Conservation (phyloP, 2,888 invertebrate species). For the Prosopocoilus inquinatus region DNA sequence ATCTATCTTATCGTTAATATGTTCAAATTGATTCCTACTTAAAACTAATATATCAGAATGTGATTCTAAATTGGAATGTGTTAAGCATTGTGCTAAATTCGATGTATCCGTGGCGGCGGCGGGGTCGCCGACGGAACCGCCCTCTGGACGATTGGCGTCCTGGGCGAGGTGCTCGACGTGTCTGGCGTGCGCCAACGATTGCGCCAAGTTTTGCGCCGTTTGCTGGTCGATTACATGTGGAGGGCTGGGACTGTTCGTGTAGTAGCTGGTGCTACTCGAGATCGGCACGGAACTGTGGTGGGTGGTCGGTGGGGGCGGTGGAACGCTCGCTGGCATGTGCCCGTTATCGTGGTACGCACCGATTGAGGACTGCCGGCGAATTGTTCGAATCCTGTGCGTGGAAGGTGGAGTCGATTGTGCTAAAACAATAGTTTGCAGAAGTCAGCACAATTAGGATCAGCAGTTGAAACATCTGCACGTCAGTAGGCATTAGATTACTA, state of each 20-base stretch:
- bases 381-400: conserved; percentile 58
- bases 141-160: conserved; percentile 57
- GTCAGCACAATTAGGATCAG: too few species aligned
- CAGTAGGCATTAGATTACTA: too few species aligned
- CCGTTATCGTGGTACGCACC: conserved; percentile 60
- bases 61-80: conserved; percentile 44
- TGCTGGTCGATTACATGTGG: conserved; percentile 46
- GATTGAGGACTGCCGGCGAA: conserved; percentile 62
- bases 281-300: conserved; percentile 41
- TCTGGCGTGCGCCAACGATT: not conserved
- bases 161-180: not conserved
- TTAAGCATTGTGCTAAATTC: conserved; percentile 29
- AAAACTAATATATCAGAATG: conserved; percentile 47
- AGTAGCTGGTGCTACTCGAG: conserved; percentile 56
- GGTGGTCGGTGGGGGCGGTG: conserved; percentile 24
- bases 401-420: conserved; percentile 63
- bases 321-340: conserved; percentile 32
- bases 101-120: conserved; percentile 23
- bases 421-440: conserved; percentile 43
- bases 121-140: conserved; percentile 51
- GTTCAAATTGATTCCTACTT: conserved; percentile 50
- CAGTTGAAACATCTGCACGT: too few species aligned
- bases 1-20: conserved; percentile 66
- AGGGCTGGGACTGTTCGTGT: conserved; percentile 63
- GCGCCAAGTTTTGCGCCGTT: not conserved